Evolutionary conservation across 2,113 vertebrate genomes (phyloP), one percentile per base, ranked within the genome.

Genomic region (Rana temporaria): DNA sequence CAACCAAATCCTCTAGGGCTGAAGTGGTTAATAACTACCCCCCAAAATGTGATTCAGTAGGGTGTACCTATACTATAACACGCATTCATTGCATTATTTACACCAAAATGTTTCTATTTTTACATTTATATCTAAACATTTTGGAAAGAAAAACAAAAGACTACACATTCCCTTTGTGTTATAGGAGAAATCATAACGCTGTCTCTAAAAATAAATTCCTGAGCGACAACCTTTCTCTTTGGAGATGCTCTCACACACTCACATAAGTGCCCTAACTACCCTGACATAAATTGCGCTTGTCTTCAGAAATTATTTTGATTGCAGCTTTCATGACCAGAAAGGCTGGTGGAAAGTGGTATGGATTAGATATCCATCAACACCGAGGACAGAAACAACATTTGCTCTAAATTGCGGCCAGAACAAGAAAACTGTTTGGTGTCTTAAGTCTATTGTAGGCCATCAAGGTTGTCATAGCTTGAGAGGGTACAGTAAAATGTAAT

Each of bases 281-380:
- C 53, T 59, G 30, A 74, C 55, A 74, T 56, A 34, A 74, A 74
- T 59, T 56, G 30, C 14, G 55, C 8, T 26, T 74, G 71, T 74
- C 71, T 59, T 74, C 9, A 34, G 30, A 74, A 59, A 74, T 57
- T 22, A 56, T 72, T 59, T 74, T 74, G 70, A 72, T 56, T 57
- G 53, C 70, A 57, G 70, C 70, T 72, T 72, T 72, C 53, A 72
- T 56, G 52, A 53, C 70, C 42, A 53, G 16, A 72, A 72, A 56
- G n/a, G 53, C 70, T 72, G 48, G 70, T 55, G 56, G 52, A 71
- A 72, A 30, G 63, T 56, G 70, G 19, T 72, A 18, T 72, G 56
- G 22, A 72, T 72, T 72, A 72, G 22, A 24, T 26, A 42, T 56
- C 70, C 24, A 57, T 56, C 52, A 56, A 56, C 70, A 72, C 26